phyloP scores from a whole-genome alignment of 2,888 invertebrate species.

The Thera obeliscata region DNA sequence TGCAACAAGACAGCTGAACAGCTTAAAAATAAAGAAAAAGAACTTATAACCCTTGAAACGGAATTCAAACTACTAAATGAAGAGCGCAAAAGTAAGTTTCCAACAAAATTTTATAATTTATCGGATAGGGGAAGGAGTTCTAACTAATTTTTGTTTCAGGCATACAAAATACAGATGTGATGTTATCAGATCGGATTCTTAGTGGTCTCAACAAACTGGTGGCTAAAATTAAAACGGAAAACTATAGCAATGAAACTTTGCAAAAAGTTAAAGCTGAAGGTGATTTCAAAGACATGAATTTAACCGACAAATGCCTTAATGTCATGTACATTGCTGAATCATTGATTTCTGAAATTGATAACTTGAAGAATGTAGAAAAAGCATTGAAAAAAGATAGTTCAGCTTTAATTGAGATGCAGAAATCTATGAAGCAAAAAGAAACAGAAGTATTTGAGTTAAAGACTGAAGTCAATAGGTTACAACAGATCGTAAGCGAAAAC shows the following conservation, averaged over 20 bases:
- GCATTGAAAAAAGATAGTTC: constrained; percentile 45
- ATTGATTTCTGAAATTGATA: constrained; percentile 48
- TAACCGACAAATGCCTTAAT: constrained; percentile 45
- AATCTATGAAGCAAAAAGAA: constrained; percentile 53
- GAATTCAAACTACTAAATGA: constrained; percentile 47
- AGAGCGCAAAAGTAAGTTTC: constrained; percentile 51
- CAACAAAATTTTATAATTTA: neutral
- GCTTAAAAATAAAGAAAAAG: constrained; percentile 41
- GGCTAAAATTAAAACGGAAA: constrained; percentile 45
- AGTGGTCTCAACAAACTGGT: constrained; percentile 49
- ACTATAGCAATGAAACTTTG: constrained; percentile 12
- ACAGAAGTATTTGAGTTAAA: constrained; percentile 47
- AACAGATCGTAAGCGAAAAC: constrained; percentile 48
- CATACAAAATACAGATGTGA: constrained; percentile 40
- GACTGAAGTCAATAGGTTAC: constrained; percentile 50
- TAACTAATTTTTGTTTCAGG: constrained; percentile 43
- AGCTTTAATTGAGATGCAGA: constrained; percentile 46
- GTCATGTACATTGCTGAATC: constrained; percentile 51
- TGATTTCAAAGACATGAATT: constrained; percentile 24
- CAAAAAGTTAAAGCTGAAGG: constrained; percentile 42
- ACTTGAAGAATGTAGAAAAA: constrained; percentile 49
- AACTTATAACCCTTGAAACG: constrained; percentile 43
- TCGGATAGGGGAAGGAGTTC: neutral
- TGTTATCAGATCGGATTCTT: constrained; percentile 43
- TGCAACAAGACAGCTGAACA: constrained; percentile 25